Evolutionary conservation across 2,113 vertebrate species (phyloP).

Genomic region (Oxygymnocypris stewartii): DNA sequence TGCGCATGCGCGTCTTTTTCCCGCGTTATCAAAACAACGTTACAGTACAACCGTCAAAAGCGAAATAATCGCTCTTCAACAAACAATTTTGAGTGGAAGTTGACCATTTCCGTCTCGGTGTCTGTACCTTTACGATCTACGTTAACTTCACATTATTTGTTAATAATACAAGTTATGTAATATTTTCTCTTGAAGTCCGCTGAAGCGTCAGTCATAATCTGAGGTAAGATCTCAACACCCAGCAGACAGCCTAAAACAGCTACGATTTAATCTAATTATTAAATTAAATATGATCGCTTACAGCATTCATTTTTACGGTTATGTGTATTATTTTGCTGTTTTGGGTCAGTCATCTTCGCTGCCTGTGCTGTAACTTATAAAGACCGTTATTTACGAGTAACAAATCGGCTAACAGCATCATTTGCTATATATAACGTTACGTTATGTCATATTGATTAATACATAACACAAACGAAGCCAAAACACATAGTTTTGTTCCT

Average conservation of each 20-base stretch:
- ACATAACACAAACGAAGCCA: not conserved
- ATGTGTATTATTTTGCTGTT: not conserved
- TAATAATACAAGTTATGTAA: not conserved
- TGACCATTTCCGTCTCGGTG: not conserved
- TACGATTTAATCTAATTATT: no score
- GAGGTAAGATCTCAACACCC: slow-evolving; percentile 13
- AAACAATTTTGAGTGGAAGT: not conserved
- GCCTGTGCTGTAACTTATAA: not conserved
- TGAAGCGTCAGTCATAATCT: not conserved
- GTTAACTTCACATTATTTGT: not conserved
- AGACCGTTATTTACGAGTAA: not conserved
- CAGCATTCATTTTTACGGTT: no score
- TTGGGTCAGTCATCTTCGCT: not conserved
- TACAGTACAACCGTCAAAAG: not conserved
- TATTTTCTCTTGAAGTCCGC: not conserved
- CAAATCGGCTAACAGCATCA: not conserved
- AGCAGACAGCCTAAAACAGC: not conserved
- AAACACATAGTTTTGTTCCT: not conserved
- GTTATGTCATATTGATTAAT: not conserved
- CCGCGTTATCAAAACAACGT: not conserved
- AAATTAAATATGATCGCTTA: not conserved
- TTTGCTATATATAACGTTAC: not conserved
- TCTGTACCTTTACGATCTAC: not conserved
- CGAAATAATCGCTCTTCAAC: not conserved
- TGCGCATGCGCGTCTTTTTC: slow-evolving; percentile 13